Evolutionary conservation across 2,113 vertebrate genomes (phyloP), one percentile per base, ranked within the genome.

Genomic region (Pelmatolapia mariae): DNA sequence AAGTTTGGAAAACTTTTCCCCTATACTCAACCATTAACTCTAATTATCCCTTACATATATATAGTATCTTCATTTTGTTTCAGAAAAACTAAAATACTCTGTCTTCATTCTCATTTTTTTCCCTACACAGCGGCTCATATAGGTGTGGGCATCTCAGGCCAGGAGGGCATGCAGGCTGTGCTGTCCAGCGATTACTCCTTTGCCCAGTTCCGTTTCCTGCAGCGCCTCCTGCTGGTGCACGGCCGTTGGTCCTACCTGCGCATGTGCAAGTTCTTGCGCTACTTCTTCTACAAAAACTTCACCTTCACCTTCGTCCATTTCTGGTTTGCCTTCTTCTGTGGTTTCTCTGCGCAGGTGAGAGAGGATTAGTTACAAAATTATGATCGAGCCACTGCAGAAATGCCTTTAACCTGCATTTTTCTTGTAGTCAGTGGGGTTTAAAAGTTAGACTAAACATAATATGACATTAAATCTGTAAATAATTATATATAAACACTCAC

Each of bases 261-360:
- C 93, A 99, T 99, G 98, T 98, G 98, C 97, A 99, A 98, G 90
- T 99, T 99, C 95, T 96, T 99, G 91, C 96, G 97, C 50, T 99
- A 99, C 92, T 99, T 99, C 95, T 99, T 99, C 96, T 99, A 99
- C 88, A 99, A 99, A 95, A 99, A 99, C 95, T 99, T 99, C 94
- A 97, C 98, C 94, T 99, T 99, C 94, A 99, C 99, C 0, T 95
- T 99, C 12, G 97, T 99, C 66, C 98, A 99, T 90, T 98, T 99
- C 97, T 99, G 99, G 99, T 99, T 97, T 47, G 98, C 95, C 80
- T 99, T 99, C 97, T 99, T 97, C 97, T 99, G 96, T 1, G 98
- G 98, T 43, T 99, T 99, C 96, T 99, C 98, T 1, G 98, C 99
- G 2, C 98, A 99, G 98, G 98, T 98, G 92, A 96, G 31, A n/a